Evolutionary conservation across 2,113 vertebrate species (phyloP).

Genomic region (Burhinus oedicnemus): DNA sequence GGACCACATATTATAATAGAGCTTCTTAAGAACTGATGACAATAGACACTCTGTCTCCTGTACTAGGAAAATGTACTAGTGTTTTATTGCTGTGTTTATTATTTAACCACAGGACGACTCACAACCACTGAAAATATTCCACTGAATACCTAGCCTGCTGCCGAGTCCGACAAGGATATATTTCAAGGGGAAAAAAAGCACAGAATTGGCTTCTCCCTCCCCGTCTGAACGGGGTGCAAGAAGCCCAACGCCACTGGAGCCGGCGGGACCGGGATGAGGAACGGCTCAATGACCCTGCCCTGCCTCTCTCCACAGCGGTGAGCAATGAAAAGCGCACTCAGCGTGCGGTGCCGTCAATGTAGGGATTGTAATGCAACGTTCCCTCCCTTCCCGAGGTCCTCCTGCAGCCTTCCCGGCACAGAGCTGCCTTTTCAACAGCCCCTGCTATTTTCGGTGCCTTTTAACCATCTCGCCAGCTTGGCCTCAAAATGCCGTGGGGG

Average conservation of each 20-base stretch:
- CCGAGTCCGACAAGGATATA: background rate
- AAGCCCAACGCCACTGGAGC: background rate
- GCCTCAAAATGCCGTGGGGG: background rate
- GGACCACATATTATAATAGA: background rate
- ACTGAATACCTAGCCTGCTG: background rate
- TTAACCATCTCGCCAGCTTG: background rate
- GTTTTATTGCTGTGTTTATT: background rate
- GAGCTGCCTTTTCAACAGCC: slow-evolving; percentile 17
- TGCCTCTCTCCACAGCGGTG: background rate
- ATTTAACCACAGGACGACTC: background rate
- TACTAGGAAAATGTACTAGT: background rate
- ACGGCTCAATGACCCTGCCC: background rate
- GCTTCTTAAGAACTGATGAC: background rate
- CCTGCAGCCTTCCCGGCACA: background rate
- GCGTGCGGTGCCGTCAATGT: background rate
- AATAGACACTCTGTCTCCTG: background rate
- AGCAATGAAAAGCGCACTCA: background rate
- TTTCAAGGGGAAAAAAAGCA: background rate
- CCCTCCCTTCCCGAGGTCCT: background rate
- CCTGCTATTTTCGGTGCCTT: background rate
- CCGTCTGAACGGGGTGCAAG: background rate
- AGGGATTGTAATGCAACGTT: background rate
- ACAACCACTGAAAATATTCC: background rate
- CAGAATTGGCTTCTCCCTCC: background rate
- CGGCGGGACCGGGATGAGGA: background rate